Evolutionary conservation across 2,113 vertebrate genomes (phyloP), one percentile per base, ranked within the genome.

Genomic region (Aramus guarauna): DNA sequence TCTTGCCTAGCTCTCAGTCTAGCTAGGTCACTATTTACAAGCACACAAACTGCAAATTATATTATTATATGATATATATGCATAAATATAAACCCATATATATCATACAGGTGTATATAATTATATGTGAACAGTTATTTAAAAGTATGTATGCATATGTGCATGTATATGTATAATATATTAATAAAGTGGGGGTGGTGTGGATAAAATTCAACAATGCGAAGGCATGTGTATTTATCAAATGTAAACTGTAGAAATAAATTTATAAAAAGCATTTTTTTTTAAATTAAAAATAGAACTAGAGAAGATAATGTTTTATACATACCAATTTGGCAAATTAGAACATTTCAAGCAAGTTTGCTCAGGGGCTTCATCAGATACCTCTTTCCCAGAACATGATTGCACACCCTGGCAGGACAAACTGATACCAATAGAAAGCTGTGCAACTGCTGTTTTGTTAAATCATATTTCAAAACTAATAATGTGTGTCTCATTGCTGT

Each of bases 171-270:
- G n/a, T 3, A 11, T 9, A 2, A 2, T 47, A 32, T 60, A 66
- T 21, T 23, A 69, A 78, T 63, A 83, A 83, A 50, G 14, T 32
- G 13, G 4, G 7, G 5, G 30, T 53, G 21, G 23, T 45, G 23
- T 53, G 11, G 27, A 32, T 52, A 83, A 75, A 68, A 72, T 21
- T 56, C 3, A 3, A 37, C 16, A 48, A 17, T 30, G 15, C 2
- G n/a, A 59, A 68, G 6, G 36, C 23, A 15, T 0, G 0, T 45
- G 17, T 24, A 27, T 76, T 78, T 76, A n/a, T 48, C 6, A 53
- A 81, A 58, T 8, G 2, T 53, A 77, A 92, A 63, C 4, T 36
- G 36, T 15, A 58, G 12, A 72, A 7, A 32, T 10, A 64, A 10
- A 41, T 52, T 24, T 56, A 32, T 55, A 27, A 60, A 58, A 80